Evolutionary conservation across 2,797 vertebrate species (phyloP).

Genomic region (Carduelis carduelis): DNA sequence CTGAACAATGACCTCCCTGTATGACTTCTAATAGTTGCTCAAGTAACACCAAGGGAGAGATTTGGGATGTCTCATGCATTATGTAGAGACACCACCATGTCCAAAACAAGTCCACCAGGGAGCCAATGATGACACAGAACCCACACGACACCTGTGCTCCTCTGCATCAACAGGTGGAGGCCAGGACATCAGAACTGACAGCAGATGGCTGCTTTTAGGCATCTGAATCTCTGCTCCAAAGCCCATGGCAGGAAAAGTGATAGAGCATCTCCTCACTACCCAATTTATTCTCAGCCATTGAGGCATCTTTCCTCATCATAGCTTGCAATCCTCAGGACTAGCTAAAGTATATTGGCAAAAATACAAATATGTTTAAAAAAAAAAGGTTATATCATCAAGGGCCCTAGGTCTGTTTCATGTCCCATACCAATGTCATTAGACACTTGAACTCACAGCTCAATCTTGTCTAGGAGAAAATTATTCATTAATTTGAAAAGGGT

Average conservation of each 20-base stretch:
- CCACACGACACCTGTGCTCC: not conserved
- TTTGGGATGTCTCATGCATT: not conserved
- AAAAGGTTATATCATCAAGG: not conserved
- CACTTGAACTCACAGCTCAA: not conserved
- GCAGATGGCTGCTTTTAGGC: not conserved
- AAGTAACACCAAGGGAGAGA: not conserved
- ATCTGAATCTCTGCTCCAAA: not conserved
- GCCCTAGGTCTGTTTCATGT: not conserved
- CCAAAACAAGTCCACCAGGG: not conserved
- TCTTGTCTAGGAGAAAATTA: not conserved
- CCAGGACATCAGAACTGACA: not conserved
- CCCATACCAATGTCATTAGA: accelerated
- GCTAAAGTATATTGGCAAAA: not conserved
- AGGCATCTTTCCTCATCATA: not conserved
- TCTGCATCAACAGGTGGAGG: not conserved
- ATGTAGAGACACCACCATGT: accelerated
- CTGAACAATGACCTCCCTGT: not conserved
- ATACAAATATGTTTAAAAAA: accelerated
- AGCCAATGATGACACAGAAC: not conserved
- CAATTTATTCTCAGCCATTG: not conserved
- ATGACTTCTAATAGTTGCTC: not conserved
- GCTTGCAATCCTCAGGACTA: not conserved
- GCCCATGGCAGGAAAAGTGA: not conserved
- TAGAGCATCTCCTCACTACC: not conserved
- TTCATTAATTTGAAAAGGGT: not conserved